phyloP scores from a whole-genome alignment of 1,140 invertebrate genomes.

The Drosophila takahashii region DNA sequence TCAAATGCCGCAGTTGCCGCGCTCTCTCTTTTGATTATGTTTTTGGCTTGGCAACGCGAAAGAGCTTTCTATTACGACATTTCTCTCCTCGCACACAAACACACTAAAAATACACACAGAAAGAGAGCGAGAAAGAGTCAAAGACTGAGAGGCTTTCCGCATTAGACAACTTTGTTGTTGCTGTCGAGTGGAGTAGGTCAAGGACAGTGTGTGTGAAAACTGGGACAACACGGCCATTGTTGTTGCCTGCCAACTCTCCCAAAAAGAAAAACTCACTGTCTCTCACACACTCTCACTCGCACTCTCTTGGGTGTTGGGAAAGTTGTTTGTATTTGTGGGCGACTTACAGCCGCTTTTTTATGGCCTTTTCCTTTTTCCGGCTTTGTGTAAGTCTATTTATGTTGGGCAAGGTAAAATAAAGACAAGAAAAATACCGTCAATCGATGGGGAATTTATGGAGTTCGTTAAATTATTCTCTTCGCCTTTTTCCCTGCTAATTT shows the following conservation, averaged over 20 bases:
- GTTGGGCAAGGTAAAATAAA: conserved; percentile 49
- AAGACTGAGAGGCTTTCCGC: conserved; percentile 59
- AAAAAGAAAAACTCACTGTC: conserved; percentile 51
- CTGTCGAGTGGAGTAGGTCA: conserved; percentile 84
- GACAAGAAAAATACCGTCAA: conserved; percentile 3
- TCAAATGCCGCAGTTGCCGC: conserved; percentile 36
- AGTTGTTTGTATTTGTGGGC: conserved; percentile 52
- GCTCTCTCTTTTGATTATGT: conserved; percentile 47
- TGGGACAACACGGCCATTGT: conserved; percentile 81
- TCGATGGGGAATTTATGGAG: conserved; percentile 29
- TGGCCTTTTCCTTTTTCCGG: conserved; percentile 54
- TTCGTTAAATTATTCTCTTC: conserved; percentile 4
- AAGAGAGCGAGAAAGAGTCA: conserved; percentile 26
- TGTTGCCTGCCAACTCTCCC: conserved; percentile 72
- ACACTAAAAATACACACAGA: background rate
- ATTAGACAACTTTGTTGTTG: conserved; percentile 73
- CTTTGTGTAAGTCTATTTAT: conserved; percentile 52
- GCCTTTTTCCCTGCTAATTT: conserved; percentile 2
- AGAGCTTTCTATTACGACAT: conserved; percentile 79
- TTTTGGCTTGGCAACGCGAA: conserved; percentile 68
- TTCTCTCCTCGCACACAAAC: conserved; percentile 49
- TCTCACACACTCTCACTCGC: conserved; percentile 33
- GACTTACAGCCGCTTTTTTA: conserved; percentile 39
- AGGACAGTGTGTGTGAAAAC: conserved; percentile 84
- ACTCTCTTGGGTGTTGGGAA: conserved; percentile 29